Evolutionary conservation across 2,113 vertebrate genomes (phyloP), one percentile per base, ranked within the genome.

Genomic region (Carlito syrichta): DNA sequence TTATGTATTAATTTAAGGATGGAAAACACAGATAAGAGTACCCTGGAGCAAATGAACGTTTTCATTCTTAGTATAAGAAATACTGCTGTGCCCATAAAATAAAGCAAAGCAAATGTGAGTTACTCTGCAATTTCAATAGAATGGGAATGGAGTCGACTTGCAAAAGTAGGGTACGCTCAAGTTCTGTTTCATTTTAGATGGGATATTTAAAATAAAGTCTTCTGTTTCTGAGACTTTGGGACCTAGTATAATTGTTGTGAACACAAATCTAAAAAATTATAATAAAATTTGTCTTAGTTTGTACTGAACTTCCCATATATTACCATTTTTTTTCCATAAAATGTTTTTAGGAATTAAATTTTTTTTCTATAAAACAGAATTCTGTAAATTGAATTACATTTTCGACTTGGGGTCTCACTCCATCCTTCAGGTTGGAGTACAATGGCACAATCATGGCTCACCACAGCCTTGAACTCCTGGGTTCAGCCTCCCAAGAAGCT

Each of bases 1-100:
- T 76, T 40, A 95, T 54, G n/a, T 93, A 58, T 23, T 79, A 77
- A 86, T 52, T 87, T 83, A 93, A 81, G 73, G 35, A 93, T 69
- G 14, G 71, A 94, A 89, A 97, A 76, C 87, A n/a, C 12, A 66
- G 27, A 79, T 63, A 77, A 83, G 73, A 79, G 79, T 78, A 71
- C 63, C 11, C 11, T 88, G 10, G 16, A 45, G 25, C 76, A 19
- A 94, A 69, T 77, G 43, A 93, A 11, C 17, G 45, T 56, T 90
- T 85, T 76, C 27, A 62, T 95, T 66, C 14, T 90, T 56, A 83
- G 4, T 27, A 23, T 89, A 94, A 73, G 76, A 96, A 90, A 92
- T 78, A 89, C 6, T 58, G 8, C 14, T 52, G 9, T 74, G 16
- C 13, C 45, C 20, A 66, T 82, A 74, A 89, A 92, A 81, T 56